Evolutionary conservation across 2,888 invertebrate genomes (phyloP), one percentile per base, ranked within the genome.

Genomic region (Caenorhabditis doughertyi): DNA sequence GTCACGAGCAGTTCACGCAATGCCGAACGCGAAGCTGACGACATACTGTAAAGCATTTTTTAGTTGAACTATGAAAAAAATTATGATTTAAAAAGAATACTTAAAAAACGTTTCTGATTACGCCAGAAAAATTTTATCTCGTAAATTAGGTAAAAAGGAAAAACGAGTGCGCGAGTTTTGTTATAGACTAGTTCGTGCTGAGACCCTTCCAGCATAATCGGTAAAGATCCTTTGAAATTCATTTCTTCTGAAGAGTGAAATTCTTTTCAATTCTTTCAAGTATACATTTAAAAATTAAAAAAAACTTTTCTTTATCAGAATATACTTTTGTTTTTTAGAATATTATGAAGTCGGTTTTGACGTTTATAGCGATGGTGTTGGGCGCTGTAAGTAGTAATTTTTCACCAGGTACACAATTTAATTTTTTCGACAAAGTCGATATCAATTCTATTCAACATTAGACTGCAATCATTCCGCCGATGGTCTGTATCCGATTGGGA

Each of bases 401-500:
- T 13, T 13, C 16, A 16, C 39, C 9, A 39, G 39, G 39, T 39
- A 4, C 39, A 9, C 4, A 55, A 13, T 21, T 2, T 9, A 18
- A 5, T 32, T 11, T 39, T 39, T n/a, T n/a, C n/a, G n/a, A n/a
- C n/a, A 11, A 39, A 39, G 16, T 13, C 3, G 5, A 39, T 13
- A 4, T 39, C 4, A 39, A 39, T 49, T 49, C 18, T 25, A 23
- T 72, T 32, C 4, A 32, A 32, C 32, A 9, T 79, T 72, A 73
- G 82, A 79, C 44, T 82, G 82, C 42, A 39, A 64, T 0, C 53
- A 68, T 13, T 21, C 21, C 8, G 16, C 29, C 11, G 82, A 82
- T 21, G 82, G 82, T 0, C 42, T 82, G 0, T 82, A 82, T 16
- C 8, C 82, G 16, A 16, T 82, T 4, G 82, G 82, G 9, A 39